Conservation (phyloP, 2,888 invertebrate species). For the Proisotoma minuta region DNA sequence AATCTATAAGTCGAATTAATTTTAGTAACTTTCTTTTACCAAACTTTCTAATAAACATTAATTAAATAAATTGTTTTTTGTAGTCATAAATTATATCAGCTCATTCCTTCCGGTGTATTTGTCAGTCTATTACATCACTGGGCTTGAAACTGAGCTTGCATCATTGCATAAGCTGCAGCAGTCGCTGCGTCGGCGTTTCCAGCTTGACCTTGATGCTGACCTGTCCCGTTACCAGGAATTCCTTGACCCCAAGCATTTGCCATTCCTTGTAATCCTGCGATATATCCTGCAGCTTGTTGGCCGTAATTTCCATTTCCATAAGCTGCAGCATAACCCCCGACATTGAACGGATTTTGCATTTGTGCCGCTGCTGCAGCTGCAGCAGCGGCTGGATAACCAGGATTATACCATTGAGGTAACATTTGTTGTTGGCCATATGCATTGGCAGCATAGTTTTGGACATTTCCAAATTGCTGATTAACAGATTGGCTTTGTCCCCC, state of each 20-base stretch:
- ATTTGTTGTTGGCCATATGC: slow-evolving; percentile 64
- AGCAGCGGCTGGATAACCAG: slow-evolving; percentile 78
- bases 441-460: slow-evolving; percentile 54
- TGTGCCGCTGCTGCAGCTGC: slow-evolving; percentile 56
- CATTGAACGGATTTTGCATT: slow-evolving; percentile 76
- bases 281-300: slow-evolving; percentile 52
- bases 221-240: slow-evolving; percentile 2
- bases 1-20: no score
- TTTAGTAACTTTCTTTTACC: no score
- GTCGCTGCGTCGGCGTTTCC: not conserved
- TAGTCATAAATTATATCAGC: no score
- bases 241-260: slow-evolving; percentile 1
- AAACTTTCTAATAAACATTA: no score
- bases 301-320: slow-evolving; percentile 78
- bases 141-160: slow-evolving; percentile 9
- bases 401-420: slow-evolving; percentile 87
- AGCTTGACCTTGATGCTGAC: not conserved
- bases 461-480: not conserved
- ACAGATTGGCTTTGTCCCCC: not conserved
- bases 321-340: slow-evolving; percentile 76
- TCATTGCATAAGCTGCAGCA: slow-evolving; percentile 5
- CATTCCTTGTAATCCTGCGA: not conserved
- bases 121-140: slow-evolving; percentile 6
- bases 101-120: no score
- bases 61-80: no score